phyloP scores from a whole-genome alignment of 2,888 invertebrate genomes.

The Therioaphis trifolii region DNA sequence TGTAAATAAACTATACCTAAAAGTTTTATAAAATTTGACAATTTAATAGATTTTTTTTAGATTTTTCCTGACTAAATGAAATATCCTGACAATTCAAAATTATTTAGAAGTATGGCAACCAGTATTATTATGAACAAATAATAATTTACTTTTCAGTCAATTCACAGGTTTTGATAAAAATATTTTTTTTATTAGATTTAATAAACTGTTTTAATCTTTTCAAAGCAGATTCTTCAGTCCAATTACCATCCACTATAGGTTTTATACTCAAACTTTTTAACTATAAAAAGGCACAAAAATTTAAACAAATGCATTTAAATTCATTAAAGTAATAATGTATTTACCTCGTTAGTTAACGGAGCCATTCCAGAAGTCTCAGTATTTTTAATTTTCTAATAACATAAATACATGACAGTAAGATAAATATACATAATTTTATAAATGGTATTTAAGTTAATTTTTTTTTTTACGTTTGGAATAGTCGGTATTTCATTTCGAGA shows the following conservation, averaged over 20 bases:
- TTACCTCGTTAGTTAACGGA: slow-evolving; percentile 80
- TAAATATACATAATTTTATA: not conserved
- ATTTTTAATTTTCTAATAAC: slow-evolving; percentile 13
- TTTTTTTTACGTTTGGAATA: not conserved
- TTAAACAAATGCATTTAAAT: not conserved
- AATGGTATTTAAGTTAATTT: not conserved
- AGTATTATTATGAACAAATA: not conserved
- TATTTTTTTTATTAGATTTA: slow-evolving; percentile 81
- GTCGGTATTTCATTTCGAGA: slow-evolving; percentile 79
- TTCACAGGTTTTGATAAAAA: not conserved
- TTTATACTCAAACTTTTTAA: slow-evolving; percentile 96
- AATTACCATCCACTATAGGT: slow-evolving; percentile 95
- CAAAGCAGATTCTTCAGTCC: slow-evolving; percentile 98
- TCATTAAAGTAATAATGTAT: slow-evolving; percentile 69
- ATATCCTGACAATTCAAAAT: too few species aligned
- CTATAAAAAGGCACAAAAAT: slow-evolving; percentile 64
- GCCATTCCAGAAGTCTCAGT: slow-evolving; percentile 72
- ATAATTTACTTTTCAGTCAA: not conserved
- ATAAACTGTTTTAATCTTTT: slow-evolving; percentile 95
- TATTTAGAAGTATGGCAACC: too few species aligned
- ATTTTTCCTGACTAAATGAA: too few species aligned
- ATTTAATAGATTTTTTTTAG: too few species aligned
- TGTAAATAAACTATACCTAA: too few species aligned
- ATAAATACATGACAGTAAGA: not conserved
- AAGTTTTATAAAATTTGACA: too few species aligned